Conservation (phyloP, 2,113 vertebrate genomes). For the Nothoprocta pentlandii region DNA sequence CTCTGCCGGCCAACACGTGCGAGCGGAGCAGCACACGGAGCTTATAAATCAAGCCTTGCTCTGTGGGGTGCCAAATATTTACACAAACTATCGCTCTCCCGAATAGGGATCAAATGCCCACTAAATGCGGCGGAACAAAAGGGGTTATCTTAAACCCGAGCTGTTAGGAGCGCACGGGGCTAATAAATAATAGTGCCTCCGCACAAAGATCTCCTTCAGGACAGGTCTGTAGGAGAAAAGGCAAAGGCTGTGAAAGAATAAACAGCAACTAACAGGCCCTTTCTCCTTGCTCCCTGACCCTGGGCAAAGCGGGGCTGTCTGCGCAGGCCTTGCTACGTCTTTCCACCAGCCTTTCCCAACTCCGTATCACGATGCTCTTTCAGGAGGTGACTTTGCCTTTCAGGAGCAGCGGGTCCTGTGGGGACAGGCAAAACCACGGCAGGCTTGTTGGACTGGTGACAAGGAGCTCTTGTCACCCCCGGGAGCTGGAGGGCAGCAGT, state of each 20-base stretch:
- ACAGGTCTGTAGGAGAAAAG: background rate
- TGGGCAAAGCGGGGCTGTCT: background rate
- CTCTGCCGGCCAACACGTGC: background rate
- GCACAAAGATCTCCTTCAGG: background rate
- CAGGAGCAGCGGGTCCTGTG: fast-evolving
- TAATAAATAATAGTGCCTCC: background rate
- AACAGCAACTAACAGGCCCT: background rate
- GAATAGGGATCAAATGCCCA: background rate
- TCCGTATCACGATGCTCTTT: background rate
- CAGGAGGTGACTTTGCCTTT: background rate
- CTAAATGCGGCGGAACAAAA: background rate
- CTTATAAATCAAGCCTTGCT: background rate
- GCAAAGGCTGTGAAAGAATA: background rate
- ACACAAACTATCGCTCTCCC: background rate
- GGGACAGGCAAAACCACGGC: background rate
- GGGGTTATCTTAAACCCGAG: background rate
- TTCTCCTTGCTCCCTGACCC: background rate
- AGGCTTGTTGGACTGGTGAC: background rate
- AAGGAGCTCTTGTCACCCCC: background rate
- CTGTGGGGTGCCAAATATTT: slow-evolving; percentile 27
- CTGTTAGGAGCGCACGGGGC: background rate
- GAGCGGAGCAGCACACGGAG: background rate
- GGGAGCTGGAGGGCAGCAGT: background rate
- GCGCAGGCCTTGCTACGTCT: fast-evolving
- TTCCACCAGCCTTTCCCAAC: background rate